Evolutionary conservation across 2,113 vertebrate species (phyloP).

Genomic region (Notiomystis cincta): DNA sequence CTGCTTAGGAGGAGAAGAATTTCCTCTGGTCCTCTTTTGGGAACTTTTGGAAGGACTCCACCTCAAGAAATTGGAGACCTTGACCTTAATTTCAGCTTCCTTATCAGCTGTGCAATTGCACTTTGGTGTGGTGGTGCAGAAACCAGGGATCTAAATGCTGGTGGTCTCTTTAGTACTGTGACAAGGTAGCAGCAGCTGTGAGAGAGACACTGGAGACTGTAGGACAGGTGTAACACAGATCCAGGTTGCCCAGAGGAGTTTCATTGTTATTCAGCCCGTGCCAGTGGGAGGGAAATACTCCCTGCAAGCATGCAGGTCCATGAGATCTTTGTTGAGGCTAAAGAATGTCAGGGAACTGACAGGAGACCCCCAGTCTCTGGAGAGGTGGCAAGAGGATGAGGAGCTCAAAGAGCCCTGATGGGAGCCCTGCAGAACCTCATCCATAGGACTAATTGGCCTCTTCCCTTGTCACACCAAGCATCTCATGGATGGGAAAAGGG

Average conservation of each 20-base stretch:
- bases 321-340: not conserved
- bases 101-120: not conserved
- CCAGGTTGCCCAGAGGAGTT: not conserved
- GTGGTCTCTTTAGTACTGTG: not conserved
- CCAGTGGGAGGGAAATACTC: not conserved
- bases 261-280: not conserved
- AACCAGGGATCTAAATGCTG: not conserved
- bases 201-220: not conserved
- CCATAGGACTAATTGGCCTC: not conserved
- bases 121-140: not conserved
- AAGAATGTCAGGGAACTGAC: rapidly evolving
- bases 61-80: not conserved
- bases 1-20: not conserved
- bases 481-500: not conserved
- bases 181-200: not conserved
- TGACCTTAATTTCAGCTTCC: not conserved
- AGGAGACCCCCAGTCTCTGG: not conserved
- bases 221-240: not conserved
- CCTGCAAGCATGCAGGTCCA: not conserved
- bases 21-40: not conserved
- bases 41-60: not conserved
- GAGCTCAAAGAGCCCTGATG: too few relatives aligned
- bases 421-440: not conserved
- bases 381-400: not conserved
- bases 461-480: not conserved